Conservation (phyloP, 1,140 invertebrate species). For the Neomicropteryx cornuta region DNA sequence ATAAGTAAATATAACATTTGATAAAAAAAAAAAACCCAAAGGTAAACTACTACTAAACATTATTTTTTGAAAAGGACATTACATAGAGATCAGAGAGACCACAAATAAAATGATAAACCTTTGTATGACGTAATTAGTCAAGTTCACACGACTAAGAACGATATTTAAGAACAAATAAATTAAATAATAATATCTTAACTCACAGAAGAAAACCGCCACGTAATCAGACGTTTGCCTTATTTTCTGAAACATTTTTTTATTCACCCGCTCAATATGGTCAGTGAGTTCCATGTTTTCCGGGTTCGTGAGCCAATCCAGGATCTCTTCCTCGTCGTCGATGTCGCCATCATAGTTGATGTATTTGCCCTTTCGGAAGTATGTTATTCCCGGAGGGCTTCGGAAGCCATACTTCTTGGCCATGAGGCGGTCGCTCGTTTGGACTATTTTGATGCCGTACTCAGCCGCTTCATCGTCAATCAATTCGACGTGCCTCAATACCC, state of each 20-base stretch:
- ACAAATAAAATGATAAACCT: no score
- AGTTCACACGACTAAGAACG: no score
- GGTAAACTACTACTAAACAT: no score
- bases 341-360: conserved; percentile 87
- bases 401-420: conserved; percentile 94
- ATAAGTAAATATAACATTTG: no score
- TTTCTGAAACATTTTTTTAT: conserved; percentile 88
- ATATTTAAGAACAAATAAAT: no score
- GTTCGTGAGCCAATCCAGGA: conserved; percentile 87
- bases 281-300: conserved; percentile 91
- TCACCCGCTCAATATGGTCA: conserved; percentile 88
- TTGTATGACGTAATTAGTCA: no score
- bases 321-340: conserved; percentile 86
- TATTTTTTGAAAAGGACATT: no score
- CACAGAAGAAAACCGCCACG: conserved; percentile 91
- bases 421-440: conserved; percentile 77
- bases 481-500: conserved; percentile 73
- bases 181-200: no score
- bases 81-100: no score
- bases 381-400: conserved; percentile 78
- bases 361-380: conserved; percentile 84
- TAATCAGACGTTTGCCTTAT: conserved; percentile 84
- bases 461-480: conserved; percentile 84
- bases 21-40: no score
- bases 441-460: conserved; percentile 86